Evolutionary conservation across 2,888 invertebrate genomes (phyloP).

Genomic region (Agriopis marginaria): DNA sequence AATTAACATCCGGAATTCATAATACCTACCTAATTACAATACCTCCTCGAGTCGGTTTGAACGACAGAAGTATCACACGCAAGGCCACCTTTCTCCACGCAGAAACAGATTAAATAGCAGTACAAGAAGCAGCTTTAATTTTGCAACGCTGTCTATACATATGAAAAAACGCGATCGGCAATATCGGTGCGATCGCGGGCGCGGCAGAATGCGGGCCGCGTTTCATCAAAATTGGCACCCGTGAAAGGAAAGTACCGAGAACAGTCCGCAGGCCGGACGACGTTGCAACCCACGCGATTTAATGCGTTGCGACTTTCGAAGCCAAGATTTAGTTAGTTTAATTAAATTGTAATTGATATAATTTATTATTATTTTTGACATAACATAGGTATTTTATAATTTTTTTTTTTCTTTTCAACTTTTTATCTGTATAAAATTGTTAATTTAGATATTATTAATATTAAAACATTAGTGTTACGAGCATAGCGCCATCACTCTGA

Average conservation of each 20-base stretch:
- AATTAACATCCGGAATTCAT: background rate
- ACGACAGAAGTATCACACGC: conserved; percentile 9
- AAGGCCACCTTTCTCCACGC: conserved; percentile 13
- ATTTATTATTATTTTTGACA: too few species aligned
- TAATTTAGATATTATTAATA: too few species aligned
- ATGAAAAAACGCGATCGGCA: conserved; percentile 27
- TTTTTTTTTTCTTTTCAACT: too few species aligned
- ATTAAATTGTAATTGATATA: too few species aligned
- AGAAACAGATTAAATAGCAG: background rate
- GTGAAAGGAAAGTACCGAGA: conserved; percentile 53
- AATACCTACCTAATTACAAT: background rate
- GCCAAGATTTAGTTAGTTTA: too few species aligned
- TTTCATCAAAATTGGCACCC: conserved; percentile 67
- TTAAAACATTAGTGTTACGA: too few species aligned
- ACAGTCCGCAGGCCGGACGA: conserved; percentile 26
- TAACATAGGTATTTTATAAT: too few species aligned
- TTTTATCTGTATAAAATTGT: too few species aligned
- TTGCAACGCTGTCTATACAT: conserved; percentile 14
- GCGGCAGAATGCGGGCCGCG: conserved; percentile 37
- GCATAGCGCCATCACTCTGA: too few species aligned
- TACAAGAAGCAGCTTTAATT: conserved; percentile 19
- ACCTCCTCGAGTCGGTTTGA: background rate
- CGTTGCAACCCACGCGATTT: conserved; percentile 7
- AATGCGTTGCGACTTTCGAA: conserved; percentile 11
- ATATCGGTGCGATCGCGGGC: conserved; percentile 28